Conservation (phyloP, 2,113 vertebrate genomes). For the Vireo altiloquus region DNA sequence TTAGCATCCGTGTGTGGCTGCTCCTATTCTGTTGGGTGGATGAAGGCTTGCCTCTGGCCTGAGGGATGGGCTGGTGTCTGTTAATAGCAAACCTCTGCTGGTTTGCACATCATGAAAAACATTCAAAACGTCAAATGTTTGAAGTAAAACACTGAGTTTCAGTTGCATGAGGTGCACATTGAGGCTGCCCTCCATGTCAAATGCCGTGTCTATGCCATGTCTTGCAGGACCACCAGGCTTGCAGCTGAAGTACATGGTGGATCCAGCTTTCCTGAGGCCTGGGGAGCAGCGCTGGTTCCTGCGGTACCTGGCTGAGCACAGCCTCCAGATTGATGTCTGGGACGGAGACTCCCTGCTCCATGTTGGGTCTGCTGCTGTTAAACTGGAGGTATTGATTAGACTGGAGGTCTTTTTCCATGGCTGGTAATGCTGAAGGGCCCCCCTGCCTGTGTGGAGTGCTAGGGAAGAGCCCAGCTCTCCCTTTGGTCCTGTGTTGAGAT, state of each 20-base stretch:
- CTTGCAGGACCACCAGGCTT: conserved; percentile 79
- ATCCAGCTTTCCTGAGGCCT: conserved; percentile 73
- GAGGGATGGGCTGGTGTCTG: not conserved
- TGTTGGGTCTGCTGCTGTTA: conserved; percentile 84
- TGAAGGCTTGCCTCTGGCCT: not conserved
- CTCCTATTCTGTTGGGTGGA: not conserved
- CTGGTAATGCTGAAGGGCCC: not conserved
- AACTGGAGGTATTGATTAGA: conserved; percentile 79
- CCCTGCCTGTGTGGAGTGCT: not conserved
- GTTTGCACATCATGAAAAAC: not conserved
- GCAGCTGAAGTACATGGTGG: conserved; percentile 85
- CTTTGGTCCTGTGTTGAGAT: not conserved
- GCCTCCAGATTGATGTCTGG: conserved; percentile 91
- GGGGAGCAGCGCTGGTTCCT: conserved; percentile 86
- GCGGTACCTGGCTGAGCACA: conserved; percentile 84
- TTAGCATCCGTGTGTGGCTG: fast-evolving
- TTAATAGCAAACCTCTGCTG: not conserved
- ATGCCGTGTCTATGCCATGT: not conserved
- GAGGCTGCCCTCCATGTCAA: not conserved
- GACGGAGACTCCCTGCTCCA: conserved; percentile 91
- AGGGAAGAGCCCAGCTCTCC: not conserved
- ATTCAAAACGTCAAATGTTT: not conserved
- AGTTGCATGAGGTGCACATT: fast-evolving
- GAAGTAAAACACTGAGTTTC: not conserved
- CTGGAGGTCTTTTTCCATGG: fast-evolving